Evolutionary conservation across 2,113 vertebrate genomes (phyloP), one percentile per base, ranked within the genome.

Genomic region (Dolichotis patagonum): DNA sequence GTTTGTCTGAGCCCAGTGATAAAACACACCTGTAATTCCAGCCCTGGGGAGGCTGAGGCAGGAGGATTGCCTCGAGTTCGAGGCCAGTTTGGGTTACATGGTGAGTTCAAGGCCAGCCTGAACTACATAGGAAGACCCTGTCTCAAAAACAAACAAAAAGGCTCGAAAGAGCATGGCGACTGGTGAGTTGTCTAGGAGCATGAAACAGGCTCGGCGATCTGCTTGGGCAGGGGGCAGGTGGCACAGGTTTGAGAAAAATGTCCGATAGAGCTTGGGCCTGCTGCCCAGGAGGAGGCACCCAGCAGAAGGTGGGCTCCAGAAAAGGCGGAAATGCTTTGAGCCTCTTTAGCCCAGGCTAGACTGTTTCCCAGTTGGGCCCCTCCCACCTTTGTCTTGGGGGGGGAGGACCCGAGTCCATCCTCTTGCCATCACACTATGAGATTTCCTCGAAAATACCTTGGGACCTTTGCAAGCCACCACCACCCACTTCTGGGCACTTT

Each of bases 381-480:
- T 54, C 90, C 30, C 35, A 46, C 49, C n/a, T n/a, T n/a, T n/a
- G n/a, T n/a, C n/a, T n/a, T n/a, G n/a, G n/a, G n/a, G n/a, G n/a
- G n/a, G n/a, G n/a, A n/a, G n/a, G n/a, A n/a, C n/a, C n/a, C n/a
- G n/a, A n/a, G 16, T 60, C 69, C 3, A 38, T 52, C 91, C 32
- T 91, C 69, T 96, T 1, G 1, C 46, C 75, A 30, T 80, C 73
- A 80, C 69, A n/a, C 11, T 86, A 43, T 88, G 67, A 46, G 67
- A 94, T 89, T 86, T 96, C 46, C 86, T 96, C 82, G 56, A 32
- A 88, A 92, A 77, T 20, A 85, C 22, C 49, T 49, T n/a, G 38
- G 88, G 88, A 62, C 24, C 30, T 96, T 85, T 88, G 24, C 32
- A 81, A 93, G 63, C n/a, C 32, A 67, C 83, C 43, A 85, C 80